These are phyloP conservation scores for Epinotia demarniana DNA, from an alignment of 2,888 invertebrate species.

Conservation along the genomic window DNA sequence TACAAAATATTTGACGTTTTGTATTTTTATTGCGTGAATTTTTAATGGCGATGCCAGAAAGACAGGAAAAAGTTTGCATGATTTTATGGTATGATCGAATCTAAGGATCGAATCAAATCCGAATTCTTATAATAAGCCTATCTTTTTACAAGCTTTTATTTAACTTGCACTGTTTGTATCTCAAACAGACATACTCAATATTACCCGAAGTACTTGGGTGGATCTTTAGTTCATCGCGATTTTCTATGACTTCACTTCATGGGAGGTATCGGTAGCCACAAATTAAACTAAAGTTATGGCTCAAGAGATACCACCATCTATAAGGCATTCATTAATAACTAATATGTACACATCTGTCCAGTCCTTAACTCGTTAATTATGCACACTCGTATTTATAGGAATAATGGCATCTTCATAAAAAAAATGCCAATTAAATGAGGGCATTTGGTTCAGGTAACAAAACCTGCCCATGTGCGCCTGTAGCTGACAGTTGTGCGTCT, in stretches of 20 bases:
- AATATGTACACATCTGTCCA: conserved; percentile 57
- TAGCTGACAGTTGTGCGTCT: conserved; percentile 54
- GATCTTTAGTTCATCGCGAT: neutral
- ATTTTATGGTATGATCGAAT: neutral
- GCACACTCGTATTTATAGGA: conserved; percentile 62
- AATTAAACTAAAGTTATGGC: neutral
- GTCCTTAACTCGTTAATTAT: conserved; percentile 36
- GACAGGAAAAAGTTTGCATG: conserved; percentile 35
- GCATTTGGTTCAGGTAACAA: conserved; percentile 66
- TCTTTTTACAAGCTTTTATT: too few species aligned
- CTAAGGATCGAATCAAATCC: too few species aligned
- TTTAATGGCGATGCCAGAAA: neutral
- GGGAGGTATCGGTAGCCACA: neutral
- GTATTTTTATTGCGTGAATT: neutral
- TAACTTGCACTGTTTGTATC: too few species aligned
- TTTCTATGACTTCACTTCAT: neutral
- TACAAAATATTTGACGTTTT: conserved; percentile 33
- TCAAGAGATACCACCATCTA: conserved; percentile 5
- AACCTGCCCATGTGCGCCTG: conserved; percentile 59
- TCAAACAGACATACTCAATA: neutral
- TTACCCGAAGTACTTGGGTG: neutral
- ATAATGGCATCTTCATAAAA: conserved; percentile 59
- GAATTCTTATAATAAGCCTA: too few species aligned
- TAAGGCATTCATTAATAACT: conserved; percentile 11
- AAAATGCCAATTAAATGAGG: conserved; percentile 63